These are phyloP conservation scores for Drosophila jambulina DNA, from an alignment of 1,140 invertebrate genomes.

Conservation along the genomic window DNA sequence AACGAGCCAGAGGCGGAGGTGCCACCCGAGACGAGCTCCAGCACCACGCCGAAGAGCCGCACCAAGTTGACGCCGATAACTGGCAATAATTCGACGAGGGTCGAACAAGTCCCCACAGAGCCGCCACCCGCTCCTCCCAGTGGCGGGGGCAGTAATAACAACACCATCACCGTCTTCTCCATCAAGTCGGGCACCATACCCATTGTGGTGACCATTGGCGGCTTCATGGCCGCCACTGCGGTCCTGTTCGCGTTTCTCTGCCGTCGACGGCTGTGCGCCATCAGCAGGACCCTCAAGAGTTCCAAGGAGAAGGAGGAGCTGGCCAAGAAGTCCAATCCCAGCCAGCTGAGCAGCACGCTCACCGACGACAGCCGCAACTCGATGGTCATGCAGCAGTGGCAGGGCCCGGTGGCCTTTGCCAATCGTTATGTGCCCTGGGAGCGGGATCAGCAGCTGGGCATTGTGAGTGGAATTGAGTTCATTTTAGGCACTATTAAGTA, in stretches of 20 bases:
- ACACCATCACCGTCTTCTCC: constrained; percentile 54
- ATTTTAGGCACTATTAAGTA: not conserved
- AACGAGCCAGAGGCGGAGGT: constrained; percentile 13
- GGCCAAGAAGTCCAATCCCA: constrained; percentile 85
- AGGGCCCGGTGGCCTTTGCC: constrained; percentile 90
- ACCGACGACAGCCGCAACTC: constrained; percentile 82
- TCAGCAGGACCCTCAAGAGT: constrained; percentile 84
- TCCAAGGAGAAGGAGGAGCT: constrained; percentile 87
- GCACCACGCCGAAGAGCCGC: constrained; percentile 54
- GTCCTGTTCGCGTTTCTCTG: constrained; percentile 86
- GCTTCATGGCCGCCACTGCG: constrained; percentile 86
- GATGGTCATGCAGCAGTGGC: constrained; percentile 89
- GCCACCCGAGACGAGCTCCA: constrained; percentile 11
- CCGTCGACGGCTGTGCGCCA: constrained; percentile 86
- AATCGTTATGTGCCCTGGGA: constrained; percentile 94
- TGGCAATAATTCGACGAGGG: constrained; percentile 48
- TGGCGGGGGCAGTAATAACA: constrained; percentile 1
- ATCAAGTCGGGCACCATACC: constrained; percentile 86
- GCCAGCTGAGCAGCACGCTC: constrained; percentile 71
- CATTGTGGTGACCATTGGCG: constrained; percentile 86
- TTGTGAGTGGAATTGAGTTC: constrained; percentile 39
- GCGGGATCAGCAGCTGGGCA: constrained; percentile 87
- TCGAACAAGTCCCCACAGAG: constrained; percentile 15
- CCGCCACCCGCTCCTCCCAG: constrained; percentile 5
- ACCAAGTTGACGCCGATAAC: constrained; percentile 69